Percentiles rank a stretch among this genome's conserved stretches.
These are phyloP conservation scores for Beaufortia kweichowensis DNA, from an alignment of 2,113 vertebrate genomes.

Conservation along the genomic window DNA sequence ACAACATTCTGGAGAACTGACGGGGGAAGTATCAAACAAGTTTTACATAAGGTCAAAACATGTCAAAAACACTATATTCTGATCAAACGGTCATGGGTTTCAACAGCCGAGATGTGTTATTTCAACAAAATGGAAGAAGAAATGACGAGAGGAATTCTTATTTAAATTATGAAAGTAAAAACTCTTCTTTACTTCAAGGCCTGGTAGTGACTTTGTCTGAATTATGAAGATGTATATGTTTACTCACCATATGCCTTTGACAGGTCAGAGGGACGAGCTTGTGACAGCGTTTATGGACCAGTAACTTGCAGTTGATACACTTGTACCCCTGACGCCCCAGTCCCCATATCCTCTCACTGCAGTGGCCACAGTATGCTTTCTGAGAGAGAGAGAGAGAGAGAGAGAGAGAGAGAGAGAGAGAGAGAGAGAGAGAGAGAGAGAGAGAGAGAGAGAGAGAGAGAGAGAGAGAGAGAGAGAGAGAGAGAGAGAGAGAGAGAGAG, in stretches of 20 bases:
- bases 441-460: conserved; percentile 39
- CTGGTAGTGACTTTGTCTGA: background rate
- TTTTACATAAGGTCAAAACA: background rate
- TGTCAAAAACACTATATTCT: background rate
- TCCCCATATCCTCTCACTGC: conserved; percentile 98
- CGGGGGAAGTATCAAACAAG: background rate
- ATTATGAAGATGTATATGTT: background rate
- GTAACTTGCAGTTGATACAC: conserved; percentile 96
- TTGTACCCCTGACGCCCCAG: conserved; percentile 95
- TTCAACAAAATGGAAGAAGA: background rate
- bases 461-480: too few species aligned
- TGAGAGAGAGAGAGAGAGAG: conserved; percentile 59
- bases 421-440: background rate
- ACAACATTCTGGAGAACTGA: background rate
- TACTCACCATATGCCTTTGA: conserved; percentile 97
- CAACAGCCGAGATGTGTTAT: background rate
- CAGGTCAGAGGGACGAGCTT: conserved; percentile 92
- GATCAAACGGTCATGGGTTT: background rate
- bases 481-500: conserved; percentile 1
- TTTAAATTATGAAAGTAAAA: too few species aligned
- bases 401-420: background rate
- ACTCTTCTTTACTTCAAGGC: too few species aligned
- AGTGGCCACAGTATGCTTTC: conserved; percentile 96
- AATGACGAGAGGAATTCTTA: background rate
- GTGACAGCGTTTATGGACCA: conserved; percentile 99